Base-by-base conservation (phyloP, 2,888 invertebrate genomes). In the Timema podura region DNA sequence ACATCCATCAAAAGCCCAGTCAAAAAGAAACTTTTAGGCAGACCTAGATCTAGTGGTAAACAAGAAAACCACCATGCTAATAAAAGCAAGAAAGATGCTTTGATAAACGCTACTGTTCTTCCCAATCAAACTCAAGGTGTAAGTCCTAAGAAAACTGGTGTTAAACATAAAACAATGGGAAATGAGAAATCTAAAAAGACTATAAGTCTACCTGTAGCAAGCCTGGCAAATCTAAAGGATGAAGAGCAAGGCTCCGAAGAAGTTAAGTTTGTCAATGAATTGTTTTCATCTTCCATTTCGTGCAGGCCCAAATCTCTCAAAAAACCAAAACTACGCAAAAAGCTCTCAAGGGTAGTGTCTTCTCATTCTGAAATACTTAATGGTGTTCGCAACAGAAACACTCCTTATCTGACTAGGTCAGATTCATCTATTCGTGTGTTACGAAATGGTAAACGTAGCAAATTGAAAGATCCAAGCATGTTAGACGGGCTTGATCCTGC, bases 401-500 rank as follows among this genome's bases (percentile, higher is more conserved):
- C 65, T 0, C 68, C 70, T 1, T 70, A 70, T 15, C 46, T 67
- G 48, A 70, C 70, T 16, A 59, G 70, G 8, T 70, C 70, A 47
- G 70, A 70, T 49, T 68, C 67, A 45, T 59, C 71, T 46, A 51
- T 69, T 10, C 49, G 69, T 30, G 48, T 71, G 57, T 70, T 73
- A 15, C 64, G 73, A 49, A 73, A 72, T 68, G 73, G 73, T 7
- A 73, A 73, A 48, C 54, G 65, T 48, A 69, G 71, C 44, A 69
- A 66, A 64, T 48, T 73, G n/a, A 87, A 86, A 77, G 85, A 82
- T 75, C 81, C 83, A 75, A 81, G 85, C 65, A 78, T 88, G 54
- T 83, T 85, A 76, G 87, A 87, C 75, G 87, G 87, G 72, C 82
- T 87, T n/a, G 86, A 86, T 75, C 82, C 82, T 73, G 78, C 77